phyloP scores from a whole-genome alignment of 1,140 invertebrate species.

The Druon quercuslanigerum region DNA sequence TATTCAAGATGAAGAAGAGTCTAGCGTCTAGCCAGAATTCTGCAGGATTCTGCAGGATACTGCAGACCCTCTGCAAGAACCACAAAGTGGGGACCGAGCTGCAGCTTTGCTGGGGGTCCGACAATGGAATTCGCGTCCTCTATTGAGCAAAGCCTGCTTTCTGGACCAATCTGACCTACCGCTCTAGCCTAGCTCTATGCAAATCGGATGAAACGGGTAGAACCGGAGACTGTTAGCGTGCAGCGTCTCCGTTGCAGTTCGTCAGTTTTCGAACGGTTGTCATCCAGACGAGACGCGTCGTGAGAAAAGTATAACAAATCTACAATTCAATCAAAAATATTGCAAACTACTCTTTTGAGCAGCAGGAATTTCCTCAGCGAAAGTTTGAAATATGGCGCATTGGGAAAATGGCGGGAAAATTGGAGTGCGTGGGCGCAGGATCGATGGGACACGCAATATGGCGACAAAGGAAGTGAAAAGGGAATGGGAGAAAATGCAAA shows the following conservation, averaged over 20 bases:
- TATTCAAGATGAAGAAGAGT: background rate
- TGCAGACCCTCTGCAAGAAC: constrained; percentile 50
- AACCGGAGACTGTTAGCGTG: constrained; percentile 53
- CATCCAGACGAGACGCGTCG: constrained; percentile 46
- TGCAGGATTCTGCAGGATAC: constrained; percentile 52
- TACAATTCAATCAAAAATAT: background rate
- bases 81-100: constrained; percentile 52
- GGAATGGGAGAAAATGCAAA: constrained; percentile 37
- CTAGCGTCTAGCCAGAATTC: constrained; percentile 35
- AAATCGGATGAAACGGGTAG: constrained; percentile 69
- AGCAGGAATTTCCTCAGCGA: background rate
- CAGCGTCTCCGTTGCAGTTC: constrained; percentile 46
- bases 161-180: constrained; percentile 56
- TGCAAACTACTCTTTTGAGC: background rate
- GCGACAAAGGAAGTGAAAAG: constrained; percentile 50
- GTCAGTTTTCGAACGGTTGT: constrained; percentile 57
- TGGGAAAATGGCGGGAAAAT: constrained; percentile 65
- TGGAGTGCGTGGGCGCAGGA: constrained; percentile 65
- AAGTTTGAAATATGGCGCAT: background rate
- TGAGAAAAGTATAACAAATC: constrained; percentile 21
- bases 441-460: constrained; percentile 67
- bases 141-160: constrained; percentile 62
- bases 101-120: constrained; percentile 70
- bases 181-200: constrained; percentile 71
- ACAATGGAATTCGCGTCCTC: constrained; percentile 64